Evolutionary conservation across 2,113 vertebrate species (phyloP).

Genomic region (Pseudonaja textilis): DNA sequence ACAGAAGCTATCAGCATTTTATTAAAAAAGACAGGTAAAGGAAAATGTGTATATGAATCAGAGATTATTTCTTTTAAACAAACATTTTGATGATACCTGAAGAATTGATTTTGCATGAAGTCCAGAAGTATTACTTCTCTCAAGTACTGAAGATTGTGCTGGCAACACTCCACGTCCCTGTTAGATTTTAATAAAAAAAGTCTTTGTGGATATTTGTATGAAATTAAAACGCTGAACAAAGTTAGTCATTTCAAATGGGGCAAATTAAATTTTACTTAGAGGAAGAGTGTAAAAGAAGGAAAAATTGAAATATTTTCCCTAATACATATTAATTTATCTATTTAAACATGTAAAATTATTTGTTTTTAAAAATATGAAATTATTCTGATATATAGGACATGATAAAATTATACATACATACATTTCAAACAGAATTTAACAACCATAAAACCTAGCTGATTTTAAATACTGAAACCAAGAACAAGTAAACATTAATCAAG

Average conservation of each 20-base stretch:
- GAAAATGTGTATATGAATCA: constrained; percentile 7
- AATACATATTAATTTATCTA: background rate
- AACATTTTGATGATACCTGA: constrained; percentile 61
- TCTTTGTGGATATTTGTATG: background rate
- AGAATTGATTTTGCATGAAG: constrained; percentile 72
- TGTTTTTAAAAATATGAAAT: background rate
- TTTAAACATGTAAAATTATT: background rate
- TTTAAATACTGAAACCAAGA: background rate
- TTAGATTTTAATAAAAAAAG: constrained; percentile 41
- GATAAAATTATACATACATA: background rate
- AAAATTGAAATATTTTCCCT: background rate
- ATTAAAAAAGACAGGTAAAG: background rate
- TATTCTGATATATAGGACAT: background rate
- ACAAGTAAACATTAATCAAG: background rate
- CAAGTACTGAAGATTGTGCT: constrained; percentile 56
- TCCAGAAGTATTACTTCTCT: constrained; percentile 61
- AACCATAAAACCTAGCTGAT: background rate
- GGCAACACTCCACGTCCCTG: constrained; percentile 70
- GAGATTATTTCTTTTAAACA: background rate
- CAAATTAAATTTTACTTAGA: background rate
- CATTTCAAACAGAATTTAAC: background rate
- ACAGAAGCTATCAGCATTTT: background rate
- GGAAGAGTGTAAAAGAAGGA: background rate
- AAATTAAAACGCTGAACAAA: background rate
- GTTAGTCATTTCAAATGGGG: background rate